Base-by-base conservation (phyloP, 2,113 vertebrate species). In the Psophia crepitans region DNA sequence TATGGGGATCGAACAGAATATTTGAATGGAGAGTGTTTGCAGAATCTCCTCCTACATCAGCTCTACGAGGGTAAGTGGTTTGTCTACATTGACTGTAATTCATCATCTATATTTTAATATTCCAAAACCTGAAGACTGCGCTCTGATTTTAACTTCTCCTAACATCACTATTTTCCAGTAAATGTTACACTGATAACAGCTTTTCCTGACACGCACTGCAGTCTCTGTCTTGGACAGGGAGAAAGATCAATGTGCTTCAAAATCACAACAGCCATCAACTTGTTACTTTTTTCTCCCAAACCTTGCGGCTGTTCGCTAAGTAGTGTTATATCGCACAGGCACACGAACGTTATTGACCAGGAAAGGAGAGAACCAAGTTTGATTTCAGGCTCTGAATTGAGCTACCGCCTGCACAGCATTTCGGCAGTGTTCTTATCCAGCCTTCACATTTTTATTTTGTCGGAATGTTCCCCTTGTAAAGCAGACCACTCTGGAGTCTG, bases 71-170 rank as follows among this genome's bases (percentile, higher is more conserved):
- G 37, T 79, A 87, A 93, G 41, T 33, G 44, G 53, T 91, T 96
- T 96, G 91, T 92, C 90, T 93, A 43, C 65, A 58, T 7, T 92
- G 60, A 64, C 56, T 82, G 27, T 78, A 89, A 95, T 95, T 81
- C 33, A 71, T 92, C 56, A 68, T n/a, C 51, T 87, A 0, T 84
- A 65, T 84, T 95, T 84, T 87, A 82, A 90, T 87, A 92, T 90
- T 78, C 24, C 41, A 86, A 75, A 87, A 80, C 5, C 17, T 21
- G n/a, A 88, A 81, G 68, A 70, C 5, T 86, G 74, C 19, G 32
- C 28, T 74, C 58, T 87, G 53, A 65, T 90, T 96, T 93, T 86
- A 71, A 71, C 46, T 51, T 86, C 33, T 30, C 32, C 53, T 63
- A 44, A 44, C 27, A 30, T 30, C 43, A 60, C 18, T 82, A 24